These are phyloP conservation scores for Meriones psammophilus DNA, from an alignment of 2,797 vertebrate species.

Conservation along the genomic window DNA sequence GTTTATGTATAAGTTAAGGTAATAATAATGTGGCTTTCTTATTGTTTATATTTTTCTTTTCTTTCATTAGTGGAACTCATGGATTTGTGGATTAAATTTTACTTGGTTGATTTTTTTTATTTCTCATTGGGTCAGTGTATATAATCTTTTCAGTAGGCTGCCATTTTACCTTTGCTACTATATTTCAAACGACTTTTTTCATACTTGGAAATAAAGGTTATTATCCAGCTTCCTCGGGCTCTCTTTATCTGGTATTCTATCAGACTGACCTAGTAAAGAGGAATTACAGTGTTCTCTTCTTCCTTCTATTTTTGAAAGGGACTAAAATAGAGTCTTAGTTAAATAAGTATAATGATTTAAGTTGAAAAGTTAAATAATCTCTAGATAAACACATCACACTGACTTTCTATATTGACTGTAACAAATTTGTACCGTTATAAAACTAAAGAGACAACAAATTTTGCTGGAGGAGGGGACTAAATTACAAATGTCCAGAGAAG, in stretches of 20 bases:
- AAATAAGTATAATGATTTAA: background rate
- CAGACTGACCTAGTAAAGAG: background rate
- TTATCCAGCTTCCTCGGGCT: background rate
- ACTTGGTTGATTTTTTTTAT: background rate
- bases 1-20: background rate
- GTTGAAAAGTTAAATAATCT: background rate
- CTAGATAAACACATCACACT: background rate
- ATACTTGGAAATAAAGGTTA: background rate
- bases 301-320: background rate
- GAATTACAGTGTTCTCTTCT: background rate
- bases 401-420: background rate
- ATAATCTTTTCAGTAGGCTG: background rate
- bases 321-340: background rate
- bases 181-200: background rate
- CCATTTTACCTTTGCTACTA: background rate
- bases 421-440: background rate
- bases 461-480: background rate
- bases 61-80: background rate
- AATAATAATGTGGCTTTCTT: background rate
- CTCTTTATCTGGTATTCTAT: background rate
- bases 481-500: background rate
- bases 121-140: background rate
- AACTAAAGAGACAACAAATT: background rate
- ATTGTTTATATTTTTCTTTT: background rate
- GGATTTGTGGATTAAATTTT: background rate